Evolutionary conservation across 2,797 vertebrate species (phyloP).

Genomic region (Ciconia nigra): DNA sequence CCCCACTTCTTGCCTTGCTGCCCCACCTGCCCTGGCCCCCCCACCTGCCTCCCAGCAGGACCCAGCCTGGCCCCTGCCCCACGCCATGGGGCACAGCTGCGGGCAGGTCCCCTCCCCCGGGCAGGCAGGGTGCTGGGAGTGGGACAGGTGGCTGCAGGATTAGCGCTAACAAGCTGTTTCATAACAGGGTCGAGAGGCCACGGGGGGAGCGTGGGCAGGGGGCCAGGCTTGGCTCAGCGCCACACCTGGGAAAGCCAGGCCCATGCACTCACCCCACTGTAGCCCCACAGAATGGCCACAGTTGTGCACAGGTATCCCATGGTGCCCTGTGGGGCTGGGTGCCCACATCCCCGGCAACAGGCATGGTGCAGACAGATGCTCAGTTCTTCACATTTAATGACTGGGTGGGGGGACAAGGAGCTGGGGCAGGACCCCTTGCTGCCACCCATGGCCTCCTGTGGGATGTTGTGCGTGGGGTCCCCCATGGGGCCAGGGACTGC

Average conservation of each 20-base stretch:
- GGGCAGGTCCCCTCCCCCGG: background rate
- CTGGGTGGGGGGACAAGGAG: background rate
- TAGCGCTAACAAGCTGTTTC: background rate
- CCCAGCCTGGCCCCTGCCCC: background rate
- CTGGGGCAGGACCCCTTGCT: background rate
- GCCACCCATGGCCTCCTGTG: background rate
- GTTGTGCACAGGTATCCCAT: background rate
- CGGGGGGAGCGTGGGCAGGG: background rate
- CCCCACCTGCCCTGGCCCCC: background rate
- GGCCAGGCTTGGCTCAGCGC: background rate
- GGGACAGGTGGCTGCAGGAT: conserved; percentile 1
- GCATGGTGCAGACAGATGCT: background rate
- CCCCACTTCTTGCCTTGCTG: too few species aligned
- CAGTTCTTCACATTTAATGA: background rate
- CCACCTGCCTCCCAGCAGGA: background rate
- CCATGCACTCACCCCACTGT: background rate
- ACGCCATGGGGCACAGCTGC: background rate
- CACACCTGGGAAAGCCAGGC: background rate
- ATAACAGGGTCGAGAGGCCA: background rate
- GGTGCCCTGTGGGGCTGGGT: background rate
- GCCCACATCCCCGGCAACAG: background rate
- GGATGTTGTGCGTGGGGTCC: background rate
- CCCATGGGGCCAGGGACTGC: background rate
- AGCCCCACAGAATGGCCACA: background rate
- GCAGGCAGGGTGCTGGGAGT: background rate